Base-by-base conservation (phyloP, 2,888 invertebrate genomes). In the Mimachlamys varia region DNA sequence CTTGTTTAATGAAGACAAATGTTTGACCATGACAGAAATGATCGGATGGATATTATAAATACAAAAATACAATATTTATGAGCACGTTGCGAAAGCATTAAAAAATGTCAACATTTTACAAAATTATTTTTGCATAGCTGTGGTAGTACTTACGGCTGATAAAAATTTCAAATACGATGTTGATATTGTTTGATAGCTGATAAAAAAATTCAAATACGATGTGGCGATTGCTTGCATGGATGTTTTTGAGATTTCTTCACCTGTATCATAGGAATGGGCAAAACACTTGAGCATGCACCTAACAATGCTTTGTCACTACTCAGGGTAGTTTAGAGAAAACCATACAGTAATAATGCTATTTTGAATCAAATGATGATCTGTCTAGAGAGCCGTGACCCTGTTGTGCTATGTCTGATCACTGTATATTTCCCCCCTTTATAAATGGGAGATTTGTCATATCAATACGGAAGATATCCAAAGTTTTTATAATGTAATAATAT, bases 221-320 rank as follows among this genome's bases (percentile, higher is more conserved):
- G 44, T 44, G 4, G 7, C 3, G 4, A 44, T 44, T 44, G 44
- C 7, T 3, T 44, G 44, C n/a, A 5, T 5, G 3, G 3, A 3
- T 44, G 44, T 5, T 44, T 5, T 10, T 3, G 2, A 62, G 33
- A 76, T 27, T 0, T 76, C 76, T 76, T 76, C 76, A 76, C 22
- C 10, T 76, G 76, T 76, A 33, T 76, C 62, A n/a, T 62, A n/a
- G 62, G n/a, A 76, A 15, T 27, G 33, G 76, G 12, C 76, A 33
- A 15, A 33, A 76, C 76, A 76, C 5, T 76, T 76, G 76, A 76
- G 33, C 76, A 27, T 33, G 33, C 76, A 76, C 27, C 33, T 76
- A 33, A 33, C 76, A 76, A 76, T 76, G 76, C 76, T 76, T 76
- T 76, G 27, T 76, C 76, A 76, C 76, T 76, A 76, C 76, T 76